Base-by-base conservation (phyloP, 1,140 invertebrate species). In the Apis florea region DNA sequence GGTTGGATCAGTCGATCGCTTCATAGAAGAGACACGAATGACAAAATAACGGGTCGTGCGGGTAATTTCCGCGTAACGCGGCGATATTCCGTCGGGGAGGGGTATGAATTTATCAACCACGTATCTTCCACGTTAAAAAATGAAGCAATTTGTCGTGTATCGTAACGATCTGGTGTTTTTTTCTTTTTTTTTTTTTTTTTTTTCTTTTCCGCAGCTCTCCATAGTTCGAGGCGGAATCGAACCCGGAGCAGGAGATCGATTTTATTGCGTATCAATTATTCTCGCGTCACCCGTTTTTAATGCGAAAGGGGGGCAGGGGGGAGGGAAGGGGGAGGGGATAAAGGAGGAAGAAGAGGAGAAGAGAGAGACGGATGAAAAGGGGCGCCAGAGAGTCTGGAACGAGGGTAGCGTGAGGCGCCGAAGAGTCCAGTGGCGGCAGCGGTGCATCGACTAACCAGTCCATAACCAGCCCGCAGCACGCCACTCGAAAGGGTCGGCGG, bases 361-460 rank as follows among this genome's bases (percentile, higher is more conserved):
- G 24, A 68, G 40, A n/a, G 47, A 26, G 66, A 47, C 40, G 49
- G 54, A 56, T 54, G 47, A 17, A 63, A 83, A 58, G 61, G 70
- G 86, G 85, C 86, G 90, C 86, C 90, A 59, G 13, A 58, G 49
- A 84, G 90, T 90, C 89, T 90, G 84, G 69, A 71, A 54, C 59
- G 64, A 58, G 71, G 70, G 81, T 89, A 86, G 86, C 89, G 89
- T 90, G 89, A 89, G 89, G 89, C 89, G 90, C 90, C 90, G 79
- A 64, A 47, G 81, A 87, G 89, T 90, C 89, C 85, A 89, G 68
- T 79, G 78, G 61, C 61, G 61, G 59, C 64, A 75, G 53, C 79
- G 75, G 72, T 79, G 84, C 72, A 80, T 71, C 81, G 85, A 84
- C 85, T 87, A 87, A 87, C 86, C 66, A 86, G 77, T 86, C 69